Conservation (phyloP, 2,797 vertebrate species). For the Amniataba percoides region DNA sequence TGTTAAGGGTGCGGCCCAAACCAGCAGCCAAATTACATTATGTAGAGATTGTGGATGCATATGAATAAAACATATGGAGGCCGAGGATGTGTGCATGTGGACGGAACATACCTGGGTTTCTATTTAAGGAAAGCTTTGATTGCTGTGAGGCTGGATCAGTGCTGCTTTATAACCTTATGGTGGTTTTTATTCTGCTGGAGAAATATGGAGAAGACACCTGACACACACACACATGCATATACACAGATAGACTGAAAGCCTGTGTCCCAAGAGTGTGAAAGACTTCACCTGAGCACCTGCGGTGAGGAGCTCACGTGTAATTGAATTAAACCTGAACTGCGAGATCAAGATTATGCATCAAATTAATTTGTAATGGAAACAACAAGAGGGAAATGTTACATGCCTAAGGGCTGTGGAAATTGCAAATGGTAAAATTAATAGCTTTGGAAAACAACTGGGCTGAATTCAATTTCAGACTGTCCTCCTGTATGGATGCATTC, state of each 20-base stretch:
- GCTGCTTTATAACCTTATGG: neutral
- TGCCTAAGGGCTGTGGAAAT: constrained; percentile 20
- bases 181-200: constrained; percentile 4
- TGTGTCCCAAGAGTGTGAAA: constrained; percentile 20
- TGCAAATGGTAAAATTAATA: constrained; percentile 28
- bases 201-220: constrained; percentile 8
- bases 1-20: constrained; percentile 80
- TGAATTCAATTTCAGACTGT: constrained; percentile 23
- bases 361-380: constrained; percentile 52
- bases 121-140: neutral
- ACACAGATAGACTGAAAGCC: constrained; percentile 35
- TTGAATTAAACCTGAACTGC: constrained; percentile 50
- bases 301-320: constrained; percentile 33
- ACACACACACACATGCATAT: neutral
- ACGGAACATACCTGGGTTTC: constrained; percentile 10
- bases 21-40: constrained; percentile 61
- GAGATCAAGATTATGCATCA: constrained; percentile 47
- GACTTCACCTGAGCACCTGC: constrained; percentile 32
- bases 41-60: constrained; percentile 60
- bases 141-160: neutral
- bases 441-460: constrained; percentile 17
- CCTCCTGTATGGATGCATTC: neutral
- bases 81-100: constrained; percentile 8
- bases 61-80: constrained; percentile 47
- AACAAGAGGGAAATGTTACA: constrained; percentile 31